Conservation (phyloP, 2,888 invertebrate genomes). For the Heliconius ismenius region DNA sequence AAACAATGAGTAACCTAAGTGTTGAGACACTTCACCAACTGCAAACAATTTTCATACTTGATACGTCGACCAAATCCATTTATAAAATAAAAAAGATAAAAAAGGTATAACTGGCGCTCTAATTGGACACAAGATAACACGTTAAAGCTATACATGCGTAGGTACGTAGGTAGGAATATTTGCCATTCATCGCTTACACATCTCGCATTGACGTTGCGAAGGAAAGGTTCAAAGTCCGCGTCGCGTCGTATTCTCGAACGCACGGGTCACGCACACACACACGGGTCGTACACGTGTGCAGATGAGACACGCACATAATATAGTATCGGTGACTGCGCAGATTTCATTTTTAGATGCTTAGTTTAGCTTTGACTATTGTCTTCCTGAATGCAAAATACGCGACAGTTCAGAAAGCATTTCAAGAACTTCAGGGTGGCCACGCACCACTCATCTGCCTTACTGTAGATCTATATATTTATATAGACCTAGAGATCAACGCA, state of each 20-base stretch:
- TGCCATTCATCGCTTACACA: constrained; percentile 42
- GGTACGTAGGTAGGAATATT: constrained; percentile 9
- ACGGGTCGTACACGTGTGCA: neutral
- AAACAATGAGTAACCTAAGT: no score
- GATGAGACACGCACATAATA: neutral
- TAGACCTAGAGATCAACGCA: no score
- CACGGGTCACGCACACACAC: constrained; percentile 43
- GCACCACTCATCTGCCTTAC: neutral
- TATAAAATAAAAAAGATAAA: neutral
- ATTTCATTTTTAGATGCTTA: neutral
- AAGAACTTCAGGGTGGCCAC: neutral
- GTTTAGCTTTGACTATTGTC: neutral
- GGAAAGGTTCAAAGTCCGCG: constrained; percentile 55
- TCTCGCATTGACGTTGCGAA: constrained; percentile 42
- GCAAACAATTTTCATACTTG: no score
- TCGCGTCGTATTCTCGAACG: constrained; percentile 50
- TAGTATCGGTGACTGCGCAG: neutral
- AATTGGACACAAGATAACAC: constrained; percentile 15
- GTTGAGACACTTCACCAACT: neutral
- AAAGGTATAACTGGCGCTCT: neutral
- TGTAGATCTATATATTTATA: no score
- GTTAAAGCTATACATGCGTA: neutral
- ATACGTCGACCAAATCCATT: neutral
- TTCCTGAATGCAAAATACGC: neutral
- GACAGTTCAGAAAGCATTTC: neutral